Evolutionary conservation across 2,888 invertebrate species (phyloP), one percentile per base, ranked within the genome.

Genomic region (Bibio marci): DNA sequence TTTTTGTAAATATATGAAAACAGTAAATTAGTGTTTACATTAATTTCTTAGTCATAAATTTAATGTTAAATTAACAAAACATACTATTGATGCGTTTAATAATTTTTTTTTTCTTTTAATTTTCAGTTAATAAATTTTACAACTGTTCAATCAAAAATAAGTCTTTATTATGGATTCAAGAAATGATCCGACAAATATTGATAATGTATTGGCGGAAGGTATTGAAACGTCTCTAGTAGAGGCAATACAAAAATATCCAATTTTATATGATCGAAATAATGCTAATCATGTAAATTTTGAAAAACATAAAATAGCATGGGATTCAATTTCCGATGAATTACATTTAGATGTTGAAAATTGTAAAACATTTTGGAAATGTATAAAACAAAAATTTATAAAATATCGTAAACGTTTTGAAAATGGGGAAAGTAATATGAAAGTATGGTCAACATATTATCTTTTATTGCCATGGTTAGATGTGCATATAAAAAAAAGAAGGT

Each of bases 341-440:
- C 30, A 30, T 35, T 30, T 39, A 14, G 39, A 39, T 12, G 13
- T 39, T 28, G 35, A 35, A 22, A 39, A 35, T 35, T 39, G 39
- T 13, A 39, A 39, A 30, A 22, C 39, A 4, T 25, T 39, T 3
- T 39, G 39, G 39, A 25, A 34, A 7, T 30, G 39, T 18, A 39
- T 39, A 7, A 39, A 39, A 27, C 39, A 39, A 17, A 39, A 39
- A 18, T 39, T 30, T 14, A 39, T 39, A 8, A 39, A 39, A 34
- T 30, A 39, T 22, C 34, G 39, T n/a, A 35, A 35, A 14, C 14
- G 18, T n/a, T 17, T 35, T 19, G 39, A 39, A 7, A 39, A 30
- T n/a, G 30, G 35, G 11, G 35, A 35, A 13, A 14, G 30, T 11
- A 15, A 22, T 3, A 30, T 14, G 11, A 33, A 33, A n/a, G 35